phyloP scores from a whole-genome alignment of 2,113 vertebrate species.

The Channa maculata region DNA sequence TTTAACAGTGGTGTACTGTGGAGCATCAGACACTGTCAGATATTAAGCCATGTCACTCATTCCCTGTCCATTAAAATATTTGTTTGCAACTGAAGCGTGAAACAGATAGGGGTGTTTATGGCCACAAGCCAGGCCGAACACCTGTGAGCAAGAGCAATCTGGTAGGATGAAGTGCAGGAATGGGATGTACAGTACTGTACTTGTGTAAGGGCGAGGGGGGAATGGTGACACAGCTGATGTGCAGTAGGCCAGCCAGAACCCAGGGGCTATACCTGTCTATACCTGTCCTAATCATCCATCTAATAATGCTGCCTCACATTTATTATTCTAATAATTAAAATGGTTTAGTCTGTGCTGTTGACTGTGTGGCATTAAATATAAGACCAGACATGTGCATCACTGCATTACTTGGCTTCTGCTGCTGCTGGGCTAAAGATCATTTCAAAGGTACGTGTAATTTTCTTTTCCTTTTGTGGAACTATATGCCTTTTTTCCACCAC shows the following conservation, averaged over 20 bases:
- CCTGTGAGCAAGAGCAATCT: slow-evolving; percentile 65
- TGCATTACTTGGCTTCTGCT: not conserved
- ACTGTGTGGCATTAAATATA: slow-evolving; percentile 29
- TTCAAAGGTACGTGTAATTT: not conserved
- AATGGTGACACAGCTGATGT: slow-evolving; percentile 14
- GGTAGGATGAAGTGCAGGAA: slow-evolving; percentile 48
- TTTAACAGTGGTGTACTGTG: slow-evolving; percentile 23
- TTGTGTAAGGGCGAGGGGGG: slow-evolving; percentile 1
- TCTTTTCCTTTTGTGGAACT: not conserved
- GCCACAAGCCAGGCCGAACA: slow-evolving; percentile 72
- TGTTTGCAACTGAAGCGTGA: slow-evolving; percentile 78
- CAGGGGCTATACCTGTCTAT: slow-evolving; percentile 36
- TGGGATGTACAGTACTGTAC: not conserved
- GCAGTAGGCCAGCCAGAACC: slow-evolving; percentile 20
- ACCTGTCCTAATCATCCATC: slow-evolving; percentile 53
- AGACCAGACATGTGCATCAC: slow-evolving; percentile 21
- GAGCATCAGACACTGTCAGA: slow-evolving; percentile 53
- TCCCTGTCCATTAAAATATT: slow-evolving; percentile 74
- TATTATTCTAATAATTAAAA: slow-evolving; percentile 13
- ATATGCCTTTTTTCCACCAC: no score
- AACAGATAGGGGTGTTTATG: slow-evolving; percentile 60
- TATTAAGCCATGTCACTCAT: slow-evolving; percentile 72
- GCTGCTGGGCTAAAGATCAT: not conserved
- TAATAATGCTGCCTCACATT: slow-evolving; percentile 26
- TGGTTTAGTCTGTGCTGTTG: slow-evolving; percentile 5